Conservation (phyloP, 1,140 invertebrate species). For the Tribolium castaneum region DNA sequence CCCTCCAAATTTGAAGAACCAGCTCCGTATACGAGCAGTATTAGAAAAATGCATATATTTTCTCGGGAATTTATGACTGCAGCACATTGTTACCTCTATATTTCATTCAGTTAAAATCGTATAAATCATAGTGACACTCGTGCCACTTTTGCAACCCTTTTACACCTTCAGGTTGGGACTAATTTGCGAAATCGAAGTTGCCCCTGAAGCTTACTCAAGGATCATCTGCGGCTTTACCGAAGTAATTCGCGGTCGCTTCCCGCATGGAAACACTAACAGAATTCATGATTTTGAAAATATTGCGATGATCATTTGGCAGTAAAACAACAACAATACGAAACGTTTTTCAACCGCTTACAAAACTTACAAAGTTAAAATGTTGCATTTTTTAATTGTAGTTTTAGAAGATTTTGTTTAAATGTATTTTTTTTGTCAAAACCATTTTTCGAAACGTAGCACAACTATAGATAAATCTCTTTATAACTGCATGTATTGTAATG, state of each 20-base stretch:
- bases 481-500: too few relatives aligned
- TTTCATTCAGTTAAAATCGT: conserved; percentile 27
- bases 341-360: too few relatives aligned
- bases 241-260: not conserved
- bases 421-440: too few relatives aligned
- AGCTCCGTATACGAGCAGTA: not conserved
- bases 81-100: not conserved
- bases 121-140: conserved; percentile 21
- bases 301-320: too few relatives aligned
- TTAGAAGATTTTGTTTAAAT: too few relatives aligned
- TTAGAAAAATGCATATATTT: conserved; percentile 8
- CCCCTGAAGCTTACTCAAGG: not conserved
- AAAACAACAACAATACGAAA: too few relatives aligned
- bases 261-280: not conserved
- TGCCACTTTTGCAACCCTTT: conserved; percentile 1
- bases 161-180: conserved; percentile 4
- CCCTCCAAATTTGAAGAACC: not conserved
- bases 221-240: conserved; percentile 8
- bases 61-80: not conserved
- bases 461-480: too few relatives aligned
- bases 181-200: conserved; percentile 26
- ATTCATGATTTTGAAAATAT: not conserved
- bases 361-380: too few relatives aligned
- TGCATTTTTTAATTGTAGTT: too few relatives aligned
- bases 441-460: too few relatives aligned